Evolutionary conservation across 2,888 invertebrate species (phyloP), one percentile per base, ranked within the genome.

Genomic region (Molorchus minor): DNA sequence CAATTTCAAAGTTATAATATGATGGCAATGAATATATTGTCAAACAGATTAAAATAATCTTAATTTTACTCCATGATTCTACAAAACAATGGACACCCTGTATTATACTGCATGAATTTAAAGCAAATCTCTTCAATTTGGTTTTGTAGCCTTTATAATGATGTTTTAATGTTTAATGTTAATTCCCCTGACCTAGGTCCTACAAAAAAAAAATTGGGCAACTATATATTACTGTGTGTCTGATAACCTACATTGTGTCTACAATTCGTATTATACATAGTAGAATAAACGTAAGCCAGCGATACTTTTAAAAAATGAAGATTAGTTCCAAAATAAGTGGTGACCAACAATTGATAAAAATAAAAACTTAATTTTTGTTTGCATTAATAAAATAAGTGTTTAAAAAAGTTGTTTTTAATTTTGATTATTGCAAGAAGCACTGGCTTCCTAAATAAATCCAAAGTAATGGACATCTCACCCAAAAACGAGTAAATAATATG

Each of bases 21-120:
- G 1, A 17, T 38, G 2, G 17, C 8, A 16, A 38, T 17, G 19
- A 19, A 40, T 3, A 40, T 40, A 8, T 25, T 25, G 8, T 25
- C 3, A 25, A 25, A 25, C 3, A 5, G 25, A 5, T 25, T 8
- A 25, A 3, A 25, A 12, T 33, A 33, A 33, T 3, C 3, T 33
- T n/a, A n/a, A n/a, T 10, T 10, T 5, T 33, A 12, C 33, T 3
- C 3, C 7, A 33, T 10, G 33, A 33, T 3, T 12, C 25, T 25
- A n/a, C n/a, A 8, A 25, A 41, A 51, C 29, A 25, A 17, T 52
- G 52, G 52, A 52, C 52, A 52, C 52, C 52, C 52, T 52, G 51
- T 51, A 29, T 29, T 8, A 40, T 30, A 52, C 30, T 52, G 52
- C 52, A 52, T 52, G 52, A 29, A 41, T 49, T 17, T 36, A 38